Evolutionary conservation across 2,888 invertebrate species (phyloP).

Genomic region (Ichneumon xanthorius): DNA sequence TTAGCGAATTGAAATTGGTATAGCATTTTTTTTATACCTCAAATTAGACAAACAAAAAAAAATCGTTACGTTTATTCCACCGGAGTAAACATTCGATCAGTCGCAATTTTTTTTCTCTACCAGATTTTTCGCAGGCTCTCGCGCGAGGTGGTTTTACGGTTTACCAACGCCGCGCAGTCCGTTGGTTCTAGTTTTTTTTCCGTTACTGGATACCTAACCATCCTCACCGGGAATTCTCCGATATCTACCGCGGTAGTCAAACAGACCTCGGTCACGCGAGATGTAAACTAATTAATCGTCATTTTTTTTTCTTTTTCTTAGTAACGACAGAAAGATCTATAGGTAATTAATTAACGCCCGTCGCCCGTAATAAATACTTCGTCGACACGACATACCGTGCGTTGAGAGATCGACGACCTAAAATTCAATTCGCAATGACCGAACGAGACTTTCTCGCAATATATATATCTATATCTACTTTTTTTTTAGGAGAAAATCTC

Average conservation of each 20-base stretch:
- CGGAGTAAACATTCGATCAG: conserved; percentile 36
- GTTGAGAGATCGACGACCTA: neutral
- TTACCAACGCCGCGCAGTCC: conserved; percentile 24
- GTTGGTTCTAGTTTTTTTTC: conserved; percentile 49
- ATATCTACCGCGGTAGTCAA: conserved; percentile 23
- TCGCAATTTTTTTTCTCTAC: conserved; percentile 19
- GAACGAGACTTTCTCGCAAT: conserved; percentile 26
- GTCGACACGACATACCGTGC: neutral
- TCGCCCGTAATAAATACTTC: too few relatives aligned
- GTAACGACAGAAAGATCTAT: conserved; percentile 4
- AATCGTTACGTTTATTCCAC: neutral
- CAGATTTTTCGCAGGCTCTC: conserved; percentile 16
- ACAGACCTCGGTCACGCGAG: conserved; percentile 14
- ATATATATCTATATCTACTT: neutral
- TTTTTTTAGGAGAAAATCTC: neutral
- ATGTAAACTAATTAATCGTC: neutral
- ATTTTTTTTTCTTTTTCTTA: neutral
- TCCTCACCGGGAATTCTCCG: conserved; percentile 16
- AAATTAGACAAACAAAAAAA: neutral
- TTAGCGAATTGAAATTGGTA: too few relatives aligned
- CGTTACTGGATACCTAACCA: conserved; percentile 39
- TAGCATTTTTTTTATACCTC: too few relatives aligned
- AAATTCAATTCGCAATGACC: neutral
- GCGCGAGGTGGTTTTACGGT: conserved; percentile 34
- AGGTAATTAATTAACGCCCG: neutral